Evolutionary conservation across 2,888 invertebrate genomes (phyloP).

Genomic region (Steinernema hermaphroditum): DNA sequence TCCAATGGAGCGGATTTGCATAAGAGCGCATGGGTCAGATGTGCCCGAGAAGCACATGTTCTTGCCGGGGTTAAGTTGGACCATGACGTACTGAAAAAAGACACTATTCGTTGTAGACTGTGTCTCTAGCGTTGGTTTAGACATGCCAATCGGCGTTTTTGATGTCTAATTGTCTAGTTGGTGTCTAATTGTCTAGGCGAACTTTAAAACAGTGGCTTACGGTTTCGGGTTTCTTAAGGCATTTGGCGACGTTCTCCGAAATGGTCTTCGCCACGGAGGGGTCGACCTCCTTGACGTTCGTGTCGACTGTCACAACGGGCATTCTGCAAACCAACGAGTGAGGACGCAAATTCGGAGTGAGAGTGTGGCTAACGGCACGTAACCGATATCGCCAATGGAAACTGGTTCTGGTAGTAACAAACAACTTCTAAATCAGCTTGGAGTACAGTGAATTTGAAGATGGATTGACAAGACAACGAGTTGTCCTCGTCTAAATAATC

Average conservation of each 20-base stretch:
- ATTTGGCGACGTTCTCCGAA: slow-evolving; percentile 41
- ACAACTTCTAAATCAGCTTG: too few species aligned
- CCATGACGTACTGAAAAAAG: slow-evolving; percentile 47
- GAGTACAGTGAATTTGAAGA: too few species aligned
- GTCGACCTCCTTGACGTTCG: slow-evolving; percentile 33
- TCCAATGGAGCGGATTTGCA: slow-evolving; percentile 50
- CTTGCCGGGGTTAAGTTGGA: slow-evolving; percentile 46
- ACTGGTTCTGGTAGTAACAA: too few species aligned
- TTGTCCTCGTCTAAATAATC: too few species aligned
- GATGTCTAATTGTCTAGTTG: too few species aligned
- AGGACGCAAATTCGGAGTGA: background rate
- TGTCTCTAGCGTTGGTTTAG: too few species aligned
- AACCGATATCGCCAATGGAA: background rate
- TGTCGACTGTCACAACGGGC: slow-evolving; percentile 38
- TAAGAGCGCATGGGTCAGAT: slow-evolving; percentile 43
- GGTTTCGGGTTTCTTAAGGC: slow-evolving; percentile 51
- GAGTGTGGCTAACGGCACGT: background rate
- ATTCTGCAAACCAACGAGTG: slow-evolving; percentile 32
- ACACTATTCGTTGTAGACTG: too few species aligned
- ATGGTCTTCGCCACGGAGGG: slow-evolving; percentile 14
- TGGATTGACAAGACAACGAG: too few species aligned
- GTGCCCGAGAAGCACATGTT: slow-evolving; percentile 47
- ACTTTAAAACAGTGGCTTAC: slow-evolving; percentile 37
- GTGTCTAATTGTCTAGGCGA: too few species aligned
- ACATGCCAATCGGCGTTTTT: too few species aligned